phyloP scores from a whole-genome alignment of 2,888 invertebrate species.

The Polydesmus complanatus region DNA sequence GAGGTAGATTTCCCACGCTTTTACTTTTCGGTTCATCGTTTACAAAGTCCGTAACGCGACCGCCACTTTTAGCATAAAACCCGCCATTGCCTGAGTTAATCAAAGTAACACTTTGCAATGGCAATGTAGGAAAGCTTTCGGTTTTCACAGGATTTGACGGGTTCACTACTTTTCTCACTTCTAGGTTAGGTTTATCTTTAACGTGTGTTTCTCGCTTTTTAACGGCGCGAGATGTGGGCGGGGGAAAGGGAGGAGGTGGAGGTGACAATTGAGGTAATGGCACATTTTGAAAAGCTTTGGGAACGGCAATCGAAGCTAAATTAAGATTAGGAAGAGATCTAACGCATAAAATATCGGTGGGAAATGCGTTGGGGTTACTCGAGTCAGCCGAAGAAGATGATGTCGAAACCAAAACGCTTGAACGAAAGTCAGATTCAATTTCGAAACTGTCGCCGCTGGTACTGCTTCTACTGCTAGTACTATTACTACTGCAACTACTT shows the following conservation, averaged over 20 bases:
- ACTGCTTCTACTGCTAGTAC: not conserved
- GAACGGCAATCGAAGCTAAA: not conserved
- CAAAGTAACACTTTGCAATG: slow-evolving; percentile 6
- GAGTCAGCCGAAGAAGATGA: slow-evolving; percentile 9
- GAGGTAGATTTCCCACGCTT: slow-evolving; percentile 12
- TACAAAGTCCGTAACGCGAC: not conserved
- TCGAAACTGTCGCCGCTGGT: slow-evolving; percentile 1
- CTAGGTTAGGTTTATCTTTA: not conserved
- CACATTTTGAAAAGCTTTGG: not conserved
- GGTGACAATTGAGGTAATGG: not conserved
- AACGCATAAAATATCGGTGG: slow-evolving; percentile 10
- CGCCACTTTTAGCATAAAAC: not conserved
- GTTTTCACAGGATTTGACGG: not conserved
- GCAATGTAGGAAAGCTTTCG: slow-evolving; percentile 11
- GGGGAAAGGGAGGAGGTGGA: not conserved
- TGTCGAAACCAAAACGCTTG: slow-evolving; percentile 12
- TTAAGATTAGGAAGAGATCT: slow-evolving; percentile 15
- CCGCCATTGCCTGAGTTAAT: not conserved
- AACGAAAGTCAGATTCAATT: slow-evolving; percentile 1
- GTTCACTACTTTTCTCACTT: not conserved
- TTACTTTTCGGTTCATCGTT: slow-evolving; percentile 6
- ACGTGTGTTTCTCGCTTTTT: not conserved
- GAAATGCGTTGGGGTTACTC: slow-evolving; percentile 1
- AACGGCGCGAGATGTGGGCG: not conserved
- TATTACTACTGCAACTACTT: not conserved